These are phyloP conservation scores for Hemibagrus wyckioides DNA, from an alignment of 2,113 vertebrate species.

Conservation along the genomic window DNA sequence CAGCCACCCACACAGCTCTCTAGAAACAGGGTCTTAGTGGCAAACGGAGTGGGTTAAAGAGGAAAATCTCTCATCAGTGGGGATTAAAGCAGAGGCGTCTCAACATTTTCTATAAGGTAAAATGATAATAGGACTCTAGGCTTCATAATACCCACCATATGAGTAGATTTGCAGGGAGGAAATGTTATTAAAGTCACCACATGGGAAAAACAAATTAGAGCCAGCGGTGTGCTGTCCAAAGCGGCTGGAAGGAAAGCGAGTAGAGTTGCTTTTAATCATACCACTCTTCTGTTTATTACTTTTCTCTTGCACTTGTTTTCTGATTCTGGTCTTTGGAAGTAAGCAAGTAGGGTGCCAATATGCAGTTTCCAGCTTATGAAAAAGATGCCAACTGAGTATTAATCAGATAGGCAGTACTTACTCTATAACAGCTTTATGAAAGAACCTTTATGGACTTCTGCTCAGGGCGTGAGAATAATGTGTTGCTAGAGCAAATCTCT, in stretches of 20 bases:
- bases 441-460: slow-evolving; percentile 22
- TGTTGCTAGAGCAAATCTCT: not conserved
- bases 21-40: slow-evolving; percentile 40
- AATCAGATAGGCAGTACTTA: slow-evolving; percentile 35
- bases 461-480: not conserved
- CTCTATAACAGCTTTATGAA: slow-evolving; percentile 21
- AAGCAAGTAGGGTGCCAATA: slow-evolving; percentile 35
- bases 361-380: slow-evolving; percentile 38
- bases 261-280: slow-evolving; percentile 49
- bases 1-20: slow-evolving; percentile 26
- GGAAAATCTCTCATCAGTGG: slow-evolving; percentile 51
- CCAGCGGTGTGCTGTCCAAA: slow-evolving; percentile 44
- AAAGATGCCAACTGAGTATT: slow-evolving; percentile 9
- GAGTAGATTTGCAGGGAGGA: slow-evolving; percentile 53
- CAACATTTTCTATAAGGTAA: slow-evolving; percentile 57
- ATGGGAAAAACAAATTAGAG: slow-evolving; percentile 57
- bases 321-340: slow-evolving; percentile 12
- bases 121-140: slow-evolving; percentile 55
- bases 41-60: slow-evolving; percentile 40
- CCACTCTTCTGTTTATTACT: slow-evolving; percentile 50
- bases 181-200: slow-evolving; percentile 55
- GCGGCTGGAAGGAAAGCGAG: slow-evolving; percentile 32
- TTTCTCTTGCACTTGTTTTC: slow-evolving; percentile 47
- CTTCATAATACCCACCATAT: slow-evolving; percentile 57
- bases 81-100: slow-evolving; percentile 49